Conservation (phyloP, 2,888 invertebrate genomes). For the Cryptophagus acutangulus region DNA sequence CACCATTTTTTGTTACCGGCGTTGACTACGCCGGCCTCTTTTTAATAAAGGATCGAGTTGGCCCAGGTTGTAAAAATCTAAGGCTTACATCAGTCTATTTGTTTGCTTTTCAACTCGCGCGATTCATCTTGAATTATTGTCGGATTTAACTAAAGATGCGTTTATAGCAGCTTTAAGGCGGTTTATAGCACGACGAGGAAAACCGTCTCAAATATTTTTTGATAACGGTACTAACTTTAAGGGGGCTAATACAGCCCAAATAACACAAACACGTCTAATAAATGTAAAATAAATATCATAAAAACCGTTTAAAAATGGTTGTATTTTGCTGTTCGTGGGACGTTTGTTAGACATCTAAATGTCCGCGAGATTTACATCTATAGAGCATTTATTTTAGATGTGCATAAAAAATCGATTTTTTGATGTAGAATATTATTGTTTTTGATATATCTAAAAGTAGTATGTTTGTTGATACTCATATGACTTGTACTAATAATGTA, state of each 20-base stretch:
- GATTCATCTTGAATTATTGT: neutral
- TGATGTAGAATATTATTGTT: too few species aligned
- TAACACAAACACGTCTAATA: too few species aligned
- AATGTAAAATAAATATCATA: too few species aligned
- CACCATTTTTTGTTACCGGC: neutral
- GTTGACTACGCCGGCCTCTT: neutral
- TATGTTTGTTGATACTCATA: too few species aligned
- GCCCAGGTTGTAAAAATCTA: neutral
- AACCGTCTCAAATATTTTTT: neutral
- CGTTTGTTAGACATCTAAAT: too few species aligned
- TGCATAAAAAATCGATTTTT: too few species aligned
- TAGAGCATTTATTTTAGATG: too few species aligned
- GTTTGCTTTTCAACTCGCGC: neutral
- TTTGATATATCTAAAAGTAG: too few species aligned
- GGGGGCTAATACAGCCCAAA: conserved; percentile 4
- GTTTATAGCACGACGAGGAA: conserved; percentile 1
- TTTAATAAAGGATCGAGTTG: neutral
- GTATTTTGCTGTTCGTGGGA: too few species aligned
- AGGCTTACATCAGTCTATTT: conserved; percentile 1
- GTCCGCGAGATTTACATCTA: too few species aligned
- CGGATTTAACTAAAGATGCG: neutral
- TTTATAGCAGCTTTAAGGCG: neutral
- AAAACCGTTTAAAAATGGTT: too few species aligned
- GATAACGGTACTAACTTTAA: conserved; percentile 4
- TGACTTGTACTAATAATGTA: too few species aligned